phyloP scores from a whole-genome alignment of 92 coral and sea anemone genomes.

The Paramuricea clavata region DNA sequence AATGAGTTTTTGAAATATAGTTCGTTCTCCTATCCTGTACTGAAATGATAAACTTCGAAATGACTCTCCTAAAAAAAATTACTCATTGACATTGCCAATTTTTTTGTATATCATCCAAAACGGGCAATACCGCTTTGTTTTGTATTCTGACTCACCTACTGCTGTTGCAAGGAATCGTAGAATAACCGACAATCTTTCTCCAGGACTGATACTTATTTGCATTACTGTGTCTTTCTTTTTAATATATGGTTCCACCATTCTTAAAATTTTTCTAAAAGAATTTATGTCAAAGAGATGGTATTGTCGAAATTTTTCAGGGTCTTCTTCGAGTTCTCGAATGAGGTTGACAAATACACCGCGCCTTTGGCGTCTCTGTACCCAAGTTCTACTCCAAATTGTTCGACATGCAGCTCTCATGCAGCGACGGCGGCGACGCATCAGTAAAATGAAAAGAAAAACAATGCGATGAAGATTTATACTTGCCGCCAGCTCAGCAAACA shows the following conservation, averaged over 20 bases:
- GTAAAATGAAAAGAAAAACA: slow-evolving; percentile 27
- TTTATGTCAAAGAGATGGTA: slow-evolving; percentile 49
- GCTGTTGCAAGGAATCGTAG: slow-evolving; percentile 63
- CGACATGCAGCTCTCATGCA: not conserved
- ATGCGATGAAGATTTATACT: slow-evolving; percentile 6
- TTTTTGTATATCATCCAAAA: not conserved
- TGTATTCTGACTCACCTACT: slow-evolving; percentile 41
- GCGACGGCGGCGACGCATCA: slow-evolving; percentile 37
- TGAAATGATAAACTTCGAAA: slow-evolving; percentile 59
- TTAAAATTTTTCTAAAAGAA: slow-evolving; percentile 43
- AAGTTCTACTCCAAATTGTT: slow-evolving; percentile 27
- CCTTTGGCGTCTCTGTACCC: slow-evolving; percentile 40
- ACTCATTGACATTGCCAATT: not conserved
- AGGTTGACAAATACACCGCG: slow-evolving; percentile 53
- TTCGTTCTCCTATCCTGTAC: slow-evolving; percentile 70
- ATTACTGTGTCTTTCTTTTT: slow-evolving; percentile 54
- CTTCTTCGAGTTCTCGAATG: slow-evolving; percentile 44
- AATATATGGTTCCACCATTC: slow-evolving; percentile 32
- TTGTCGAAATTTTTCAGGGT: slow-evolving; percentile 51
- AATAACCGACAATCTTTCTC: slow-evolving; percentile 66
- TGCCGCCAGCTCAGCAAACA: not conserved
- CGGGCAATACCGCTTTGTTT: not conserved
- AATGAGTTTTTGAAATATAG: too few relatives aligned
- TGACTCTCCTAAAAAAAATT: slow-evolving; percentile 49
- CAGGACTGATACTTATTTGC: slow-evolving; percentile 60